A percentile compares a stretch with the other conserved stretches of the same genome.
Evolutionary conservation across 2,113 vertebrate genomes (phyloP).

Genomic region (chimpanzee (Pan troglodytes)): DNA sequence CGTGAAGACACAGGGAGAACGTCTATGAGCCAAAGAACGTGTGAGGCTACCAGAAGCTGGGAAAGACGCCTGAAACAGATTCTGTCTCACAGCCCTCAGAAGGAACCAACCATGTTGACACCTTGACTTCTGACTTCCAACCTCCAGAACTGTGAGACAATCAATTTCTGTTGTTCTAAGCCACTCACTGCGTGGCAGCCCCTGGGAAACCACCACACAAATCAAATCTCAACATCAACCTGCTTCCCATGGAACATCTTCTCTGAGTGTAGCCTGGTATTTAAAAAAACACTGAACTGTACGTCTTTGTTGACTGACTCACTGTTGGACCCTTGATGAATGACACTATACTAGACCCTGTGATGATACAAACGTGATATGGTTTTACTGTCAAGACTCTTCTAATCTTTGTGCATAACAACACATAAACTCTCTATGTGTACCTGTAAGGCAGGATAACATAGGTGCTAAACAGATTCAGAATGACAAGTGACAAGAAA

Average conservation of each 20-base stretch:
- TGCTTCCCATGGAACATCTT: background rate
- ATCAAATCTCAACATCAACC: background rate
- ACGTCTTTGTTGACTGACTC: background rate
- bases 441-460: background rate
- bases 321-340: background rate
- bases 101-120: background rate
- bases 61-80: background rate
- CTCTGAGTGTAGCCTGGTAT: background rate
- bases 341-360: background rate
- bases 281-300: background rate
- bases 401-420: background rate
- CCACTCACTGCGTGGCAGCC: background rate
- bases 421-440: background rate
- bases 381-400: background rate
- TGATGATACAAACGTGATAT: background rate
- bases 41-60: background rate
- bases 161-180: background rate
- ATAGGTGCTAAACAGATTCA: background rate
- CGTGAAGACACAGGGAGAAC: background rate
- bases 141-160: background rate
- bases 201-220: background rate
- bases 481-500: background rate
- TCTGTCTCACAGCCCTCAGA: background rate
- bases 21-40: background rate
- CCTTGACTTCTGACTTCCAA: background rate